Conservation (phyloP, 2,113 vertebrate species). For the Dicerorhinus sumatrensis region DNA sequence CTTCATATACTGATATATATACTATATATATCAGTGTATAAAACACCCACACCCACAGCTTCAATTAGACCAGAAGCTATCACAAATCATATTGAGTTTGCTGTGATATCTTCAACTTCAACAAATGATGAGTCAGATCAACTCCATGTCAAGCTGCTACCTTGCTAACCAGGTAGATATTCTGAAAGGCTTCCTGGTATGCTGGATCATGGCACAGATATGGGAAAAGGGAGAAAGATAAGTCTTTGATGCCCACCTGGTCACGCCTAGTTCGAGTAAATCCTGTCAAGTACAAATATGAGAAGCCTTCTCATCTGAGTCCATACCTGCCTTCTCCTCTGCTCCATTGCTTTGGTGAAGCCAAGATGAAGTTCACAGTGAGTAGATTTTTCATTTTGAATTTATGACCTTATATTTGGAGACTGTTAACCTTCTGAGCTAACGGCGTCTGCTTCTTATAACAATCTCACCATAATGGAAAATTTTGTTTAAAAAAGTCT, state of each 20-base stretch:
- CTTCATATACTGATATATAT: background rate
- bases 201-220: background rate
- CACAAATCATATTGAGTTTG: background rate
- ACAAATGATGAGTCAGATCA: constrained; percentile 38
- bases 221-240: constrained; percentile 68
- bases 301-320: constrained; percentile 38
- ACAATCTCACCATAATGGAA: background rate
- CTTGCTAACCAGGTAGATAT: constrained; percentile 53
- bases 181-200: constrained; percentile 50
- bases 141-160: constrained; percentile 34
- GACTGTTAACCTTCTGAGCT: background rate
- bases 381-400: constrained; percentile 71
- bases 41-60: constrained; percentile 48
- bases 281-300: constrained; percentile 79
- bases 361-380: constrained; percentile 82
- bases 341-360: background rate
- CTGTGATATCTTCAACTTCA: constrained; percentile 9
- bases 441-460: background rate
- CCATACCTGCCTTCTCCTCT: constrained; percentile 17
- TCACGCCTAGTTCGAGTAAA: constrained; percentile 69
- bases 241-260: constrained; percentile 59
- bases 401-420: background rate
- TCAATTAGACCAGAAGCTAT: background rate
- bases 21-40: background rate
- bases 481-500: background rate